Percentiles rank a stretch among this genome's conserved stretches.
These are phyloP conservation scores for Rosalia funebris DNA, from an alignment of 2,888 invertebrate genomes.

Conservation along the genomic window DNA sequence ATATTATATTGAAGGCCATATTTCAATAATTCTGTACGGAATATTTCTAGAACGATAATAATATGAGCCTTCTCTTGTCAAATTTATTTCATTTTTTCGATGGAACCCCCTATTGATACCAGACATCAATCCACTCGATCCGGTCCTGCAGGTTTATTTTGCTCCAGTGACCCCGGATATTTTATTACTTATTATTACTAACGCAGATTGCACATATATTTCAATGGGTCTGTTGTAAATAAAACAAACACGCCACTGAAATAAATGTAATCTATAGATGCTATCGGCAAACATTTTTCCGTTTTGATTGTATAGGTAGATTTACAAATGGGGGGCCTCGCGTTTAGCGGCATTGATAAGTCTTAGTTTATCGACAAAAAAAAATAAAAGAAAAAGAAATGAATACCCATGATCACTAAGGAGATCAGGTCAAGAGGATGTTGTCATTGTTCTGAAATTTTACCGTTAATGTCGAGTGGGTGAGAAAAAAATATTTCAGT, in stretches of 20 bases:
- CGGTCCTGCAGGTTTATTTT: constrained; percentile 11
- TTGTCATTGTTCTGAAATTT: too few species aligned
- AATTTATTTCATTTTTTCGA: too few species aligned
- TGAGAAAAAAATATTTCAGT: too few species aligned
- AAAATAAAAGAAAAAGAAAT: not conserved
- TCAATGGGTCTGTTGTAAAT: constrained; percentile 17
- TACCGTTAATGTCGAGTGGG: too few species aligned
- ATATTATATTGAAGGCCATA: too few species aligned
- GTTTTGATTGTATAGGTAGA: constrained; percentile 21
- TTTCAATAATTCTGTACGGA: too few species aligned
- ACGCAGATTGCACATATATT: constrained; percentile 17
- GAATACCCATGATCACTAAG: not conserved
- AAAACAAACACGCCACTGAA: constrained; percentile 21
- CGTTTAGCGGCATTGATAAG: not conserved
- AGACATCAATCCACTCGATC: too few species aligned
- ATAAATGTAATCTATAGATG: constrained; percentile 21
- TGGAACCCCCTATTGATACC: too few species aligned
- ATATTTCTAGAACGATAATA: too few species aligned
- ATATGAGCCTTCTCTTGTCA: too few species aligned
- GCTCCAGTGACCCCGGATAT: constrained; percentile 14
- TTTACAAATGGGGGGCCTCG: constrained; percentile 1
- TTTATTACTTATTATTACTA: constrained; percentile 21
- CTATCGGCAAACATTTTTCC: constrained; percentile 13
- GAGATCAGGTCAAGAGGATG: too few species aligned
- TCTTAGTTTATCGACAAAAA: not conserved